Evolutionary conservation across 2,113 vertebrate species (phyloP).

Genomic region (Silurus glanis): DNA sequence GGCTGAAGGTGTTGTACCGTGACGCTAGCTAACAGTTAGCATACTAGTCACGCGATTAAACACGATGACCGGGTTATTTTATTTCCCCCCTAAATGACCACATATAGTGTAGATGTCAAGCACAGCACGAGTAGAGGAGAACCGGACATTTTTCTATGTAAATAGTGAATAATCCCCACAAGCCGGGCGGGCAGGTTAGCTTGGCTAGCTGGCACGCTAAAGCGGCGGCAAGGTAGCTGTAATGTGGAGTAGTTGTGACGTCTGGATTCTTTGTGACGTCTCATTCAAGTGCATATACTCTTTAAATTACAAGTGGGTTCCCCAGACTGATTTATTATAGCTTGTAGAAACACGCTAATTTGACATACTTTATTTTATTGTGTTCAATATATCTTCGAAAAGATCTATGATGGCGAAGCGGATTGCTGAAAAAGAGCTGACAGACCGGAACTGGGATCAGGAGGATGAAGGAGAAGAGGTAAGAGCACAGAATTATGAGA

Average conservation of each 20-base stretch:
- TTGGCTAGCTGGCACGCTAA: neutral
- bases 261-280: no score
- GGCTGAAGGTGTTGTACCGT: neutral
- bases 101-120: neutral
- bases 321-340: no score
- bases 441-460: slow-evolving; percentile 97
- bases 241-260: neutral
- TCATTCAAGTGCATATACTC: no score
- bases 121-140: neutral
- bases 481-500: slow-evolving; percentile 17
- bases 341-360: no score
- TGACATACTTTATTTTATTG: no score
- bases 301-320: no score
- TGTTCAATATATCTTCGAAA: slow-evolving; percentile 16
- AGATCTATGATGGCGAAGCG: slow-evolving; percentile 87
- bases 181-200: neutral
- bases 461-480: slow-evolving; percentile 97
- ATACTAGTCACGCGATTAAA: neutral
- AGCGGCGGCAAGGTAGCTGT: neutral
- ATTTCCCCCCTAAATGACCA: neutral
- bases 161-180: neutral
- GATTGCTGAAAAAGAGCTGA: slow-evolving; percentile 94
- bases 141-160: neutral
- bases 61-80: neutral
- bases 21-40: slow-evolving; percentile 10